A percentile compares a stretch with the other conserved stretches of the same genome.
phyloP scores from a whole-genome alignment of 2,888 invertebrate genomes.

The Drosophila crucigera region DNA sequence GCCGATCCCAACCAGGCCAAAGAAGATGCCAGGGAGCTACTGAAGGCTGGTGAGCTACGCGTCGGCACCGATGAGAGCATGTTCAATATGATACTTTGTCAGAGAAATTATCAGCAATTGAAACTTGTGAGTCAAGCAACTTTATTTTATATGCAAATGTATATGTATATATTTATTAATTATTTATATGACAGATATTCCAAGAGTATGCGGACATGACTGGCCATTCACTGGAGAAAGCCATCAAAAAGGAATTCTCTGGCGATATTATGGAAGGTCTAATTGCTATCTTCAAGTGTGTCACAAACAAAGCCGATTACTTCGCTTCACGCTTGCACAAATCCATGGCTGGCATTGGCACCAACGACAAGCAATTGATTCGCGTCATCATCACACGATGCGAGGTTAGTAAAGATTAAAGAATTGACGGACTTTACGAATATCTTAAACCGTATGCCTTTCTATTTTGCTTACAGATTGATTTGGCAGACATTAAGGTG shows the following conservation, averaged over 20 bases:
- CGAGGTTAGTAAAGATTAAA: constrained; percentile 85
- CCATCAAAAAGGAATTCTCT: constrained; percentile 93
- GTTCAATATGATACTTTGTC: constrained; percentile 93
- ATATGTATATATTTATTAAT: background rate
- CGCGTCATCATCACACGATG: constrained; percentile 93
- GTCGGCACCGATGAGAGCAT: constrained; percentile 94
- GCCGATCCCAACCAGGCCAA: constrained; percentile 90
- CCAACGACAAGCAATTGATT: constrained; percentile 94
- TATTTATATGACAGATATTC: constrained; percentile 76
- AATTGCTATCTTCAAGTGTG: constrained; percentile 92
- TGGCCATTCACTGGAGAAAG: constrained; percentile 92
- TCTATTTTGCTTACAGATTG: constrained; percentile 86
- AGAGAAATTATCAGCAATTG: constrained; percentile 90
- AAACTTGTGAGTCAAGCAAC: constrained; percentile 75
- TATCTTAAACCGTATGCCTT: background rate
- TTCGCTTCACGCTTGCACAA: constrained; percentile 95
- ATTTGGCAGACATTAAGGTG: constrained; percentile 93
- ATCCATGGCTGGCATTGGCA: constrained; percentile 96
- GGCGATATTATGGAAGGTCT: constrained; percentile 92
- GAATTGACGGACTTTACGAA: background rate
- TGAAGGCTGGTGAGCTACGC: constrained; percentile 89
- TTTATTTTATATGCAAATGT: background rate
- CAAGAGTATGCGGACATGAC: constrained; percentile 88
- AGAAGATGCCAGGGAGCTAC: constrained; percentile 92
- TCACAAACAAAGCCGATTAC: constrained; percentile 92